phyloP scores from a whole-genome alignment of 2,888 invertebrate species.

The Orchestes rusci region DNA sequence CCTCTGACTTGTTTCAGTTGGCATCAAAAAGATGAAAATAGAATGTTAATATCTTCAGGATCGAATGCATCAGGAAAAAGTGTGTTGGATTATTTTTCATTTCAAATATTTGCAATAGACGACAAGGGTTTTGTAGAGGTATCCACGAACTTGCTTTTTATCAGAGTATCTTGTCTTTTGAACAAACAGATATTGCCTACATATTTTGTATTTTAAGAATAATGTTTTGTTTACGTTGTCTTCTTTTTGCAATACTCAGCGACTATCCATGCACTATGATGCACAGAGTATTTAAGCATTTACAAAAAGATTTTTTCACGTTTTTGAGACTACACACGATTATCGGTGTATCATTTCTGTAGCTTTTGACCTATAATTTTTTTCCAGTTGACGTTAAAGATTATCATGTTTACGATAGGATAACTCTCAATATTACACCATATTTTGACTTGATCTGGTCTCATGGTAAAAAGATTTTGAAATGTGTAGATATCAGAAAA shows the following conservation, averaged over 20 bases:
- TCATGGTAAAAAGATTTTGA: constrained; percentile 59
- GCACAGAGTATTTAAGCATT: too few relatives aligned
- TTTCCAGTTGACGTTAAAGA: constrained; percentile 57
- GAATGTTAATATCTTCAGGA: constrained; percentile 50
- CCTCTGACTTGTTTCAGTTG: constrained; percentile 73
- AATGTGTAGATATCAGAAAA: constrained; percentile 46
- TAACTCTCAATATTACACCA: constrained; percentile 75
- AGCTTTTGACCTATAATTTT: neutral
- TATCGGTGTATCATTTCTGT: neutral
- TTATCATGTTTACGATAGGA: constrained; percentile 72
- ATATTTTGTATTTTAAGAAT: too few relatives aligned
- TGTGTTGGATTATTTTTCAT: too few relatives aligned
- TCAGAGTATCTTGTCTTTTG: too few relatives aligned
- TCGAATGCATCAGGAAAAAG: constrained; percentile 12
- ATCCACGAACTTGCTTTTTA: too few relatives aligned
- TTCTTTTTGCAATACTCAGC: too few relatives aligned
- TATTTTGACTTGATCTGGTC: constrained; percentile 69
- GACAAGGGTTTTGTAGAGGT: too few relatives aligned
- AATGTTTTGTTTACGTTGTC: too few relatives aligned
- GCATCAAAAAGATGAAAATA: constrained; percentile 77
- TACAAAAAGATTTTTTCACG: neutral
- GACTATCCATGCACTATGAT: too few relatives aligned
- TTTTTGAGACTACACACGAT: too few relatives aligned
- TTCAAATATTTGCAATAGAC: too few relatives aligned
- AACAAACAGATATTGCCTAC: too few relatives aligned